Evolutionary conservation across 2,888 invertebrate genomes (phyloP).

Genomic region (Anarsia innoxiella): DNA sequence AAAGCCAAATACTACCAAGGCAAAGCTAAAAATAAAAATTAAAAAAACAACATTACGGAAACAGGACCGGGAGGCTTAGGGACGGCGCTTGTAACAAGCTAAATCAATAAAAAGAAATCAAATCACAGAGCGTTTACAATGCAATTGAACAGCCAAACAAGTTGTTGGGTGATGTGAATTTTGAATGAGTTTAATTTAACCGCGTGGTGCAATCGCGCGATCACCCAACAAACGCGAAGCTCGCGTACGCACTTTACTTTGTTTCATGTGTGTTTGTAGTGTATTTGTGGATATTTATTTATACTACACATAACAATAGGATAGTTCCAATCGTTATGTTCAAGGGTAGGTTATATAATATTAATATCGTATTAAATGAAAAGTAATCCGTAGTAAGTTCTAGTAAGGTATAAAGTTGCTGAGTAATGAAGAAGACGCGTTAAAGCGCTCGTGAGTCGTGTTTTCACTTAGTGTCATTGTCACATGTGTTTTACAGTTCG

Average conservation of each 20-base stretch:
- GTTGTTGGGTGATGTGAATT: constrained; percentile 64
- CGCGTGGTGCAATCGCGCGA: constrained; percentile 53
- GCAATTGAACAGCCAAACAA: constrained; percentile 60
- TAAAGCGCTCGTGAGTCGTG: no score
- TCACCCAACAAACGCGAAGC: constrained; percentile 64
- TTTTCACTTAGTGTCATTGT: no score
- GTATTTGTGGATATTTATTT: no score
- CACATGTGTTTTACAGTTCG: no score
- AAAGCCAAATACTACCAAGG: constrained; percentile 71
- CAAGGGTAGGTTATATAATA: no score
- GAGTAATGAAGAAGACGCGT: no score
- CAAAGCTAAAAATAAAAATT: constrained; percentile 68
- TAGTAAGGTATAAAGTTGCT: no score
- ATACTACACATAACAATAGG: no score
- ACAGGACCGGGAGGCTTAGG: constrained; percentile 74
- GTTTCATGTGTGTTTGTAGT: no score
- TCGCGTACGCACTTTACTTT: constrained; percentile 66
- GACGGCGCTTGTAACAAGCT: constrained; percentile 54
- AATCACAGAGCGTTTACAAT: constrained; percentile 67
- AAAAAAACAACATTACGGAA: constrained; percentile 68
- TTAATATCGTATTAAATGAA: no score
- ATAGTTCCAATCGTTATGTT: no score
- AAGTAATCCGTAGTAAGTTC: no score
- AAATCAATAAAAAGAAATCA: constrained; percentile 53
- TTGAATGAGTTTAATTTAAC: constrained; percentile 30